Conservation (phyloP, 2,888 invertebrate species). For the Chloroclysta siterata region DNA sequence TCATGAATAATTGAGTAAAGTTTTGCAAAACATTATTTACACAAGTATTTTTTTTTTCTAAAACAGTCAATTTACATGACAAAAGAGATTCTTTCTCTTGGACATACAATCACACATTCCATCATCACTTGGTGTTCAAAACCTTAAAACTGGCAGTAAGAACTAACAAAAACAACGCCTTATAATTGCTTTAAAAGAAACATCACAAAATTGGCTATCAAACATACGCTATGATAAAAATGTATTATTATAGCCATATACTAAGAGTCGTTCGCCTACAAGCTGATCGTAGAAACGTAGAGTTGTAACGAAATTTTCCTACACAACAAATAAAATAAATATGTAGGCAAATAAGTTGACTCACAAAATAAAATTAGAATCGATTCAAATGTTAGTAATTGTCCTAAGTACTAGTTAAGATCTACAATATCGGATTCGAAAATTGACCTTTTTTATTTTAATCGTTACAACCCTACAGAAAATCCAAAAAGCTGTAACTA, state of each 20-base stretch:
- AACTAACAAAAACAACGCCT: constrained; percentile 54
- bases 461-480: constrained; percentile 40
- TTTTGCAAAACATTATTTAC: constrained; percentile 26
- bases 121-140: constrained; percentile 71
- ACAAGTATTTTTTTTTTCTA: constrained; percentile 20
- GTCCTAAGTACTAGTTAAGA: not conserved
- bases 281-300: constrained; percentile 47
- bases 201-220: constrained; percentile 69
- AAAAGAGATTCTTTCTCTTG: constrained; percentile 48
- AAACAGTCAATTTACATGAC: constrained; percentile 25
- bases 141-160: constrained; percentile 79
- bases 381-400: not conserved
- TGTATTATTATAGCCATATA: constrained; percentile 55
- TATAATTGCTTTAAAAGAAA: constrained; percentile 60
- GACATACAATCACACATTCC: constrained; percentile 63
- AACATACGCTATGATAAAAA: constrained; percentile 64
- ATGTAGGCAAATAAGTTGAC: not conserved
- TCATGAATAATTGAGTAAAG: constrained; percentile 7
- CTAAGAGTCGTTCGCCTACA: constrained; percentile 44
- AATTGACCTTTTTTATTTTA: constrained; percentile 20
- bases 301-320: constrained; percentile 47
- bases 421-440: constrained; percentile 7
- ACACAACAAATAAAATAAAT: not conserved
- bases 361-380: not conserved
- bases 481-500: constrained; percentile 46